Base-by-base conservation (phyloP, 2,797 vertebrate species). In the Podarcis lilfordi region DNA sequence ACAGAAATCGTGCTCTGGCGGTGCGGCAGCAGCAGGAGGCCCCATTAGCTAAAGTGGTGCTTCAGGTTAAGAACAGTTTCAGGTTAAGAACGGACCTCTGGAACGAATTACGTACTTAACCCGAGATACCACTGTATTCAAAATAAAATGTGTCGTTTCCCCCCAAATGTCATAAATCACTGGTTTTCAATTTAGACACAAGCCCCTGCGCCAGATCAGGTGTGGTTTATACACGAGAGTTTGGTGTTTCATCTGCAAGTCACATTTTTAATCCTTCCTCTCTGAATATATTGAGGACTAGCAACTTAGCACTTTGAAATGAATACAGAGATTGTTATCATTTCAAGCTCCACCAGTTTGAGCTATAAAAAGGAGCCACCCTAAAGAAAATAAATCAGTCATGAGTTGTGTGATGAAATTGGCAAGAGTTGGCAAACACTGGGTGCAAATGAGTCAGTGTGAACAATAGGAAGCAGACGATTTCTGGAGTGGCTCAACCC, bases 321-420 rank as follows among this genome's bases (percentile, higher is more conserved):
- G 19, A 81, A 80, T 40, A 50, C 35, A 50, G 27, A 68, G 88
- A 89, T 85, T 40, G 55, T 27, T 50, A 66, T 75, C 88, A 76
- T 86, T 89, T 82, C 84, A 75, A 86, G 84, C 35, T 76, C 80
- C 82, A 69, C 79, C 75, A 76, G 84, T 86, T 89, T 82, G 29
- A 77, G 72, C 71, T 82, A 76, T 32, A 40, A 80, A 81, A 89
- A 86, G 88, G 78, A 82, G 32, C 61, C 78, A 76, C 84, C 88
- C 77, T 76, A 32, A 7, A 19, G 37, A 45, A 74, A 80, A 88
- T 84, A 89, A 85, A 82, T 76, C 75, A 86, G 43, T 86, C 78
- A 50, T 15, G 50, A 71, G 71, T 3, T 5, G 37, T 35, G 66
- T 82, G 84, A 80, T 76, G 88, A 85, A 85, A 89, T 17, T 80